Evolutionary conservation across 2,888 invertebrate species (phyloP).

Genomic region (Carpatolechia fugitivella): DNA sequence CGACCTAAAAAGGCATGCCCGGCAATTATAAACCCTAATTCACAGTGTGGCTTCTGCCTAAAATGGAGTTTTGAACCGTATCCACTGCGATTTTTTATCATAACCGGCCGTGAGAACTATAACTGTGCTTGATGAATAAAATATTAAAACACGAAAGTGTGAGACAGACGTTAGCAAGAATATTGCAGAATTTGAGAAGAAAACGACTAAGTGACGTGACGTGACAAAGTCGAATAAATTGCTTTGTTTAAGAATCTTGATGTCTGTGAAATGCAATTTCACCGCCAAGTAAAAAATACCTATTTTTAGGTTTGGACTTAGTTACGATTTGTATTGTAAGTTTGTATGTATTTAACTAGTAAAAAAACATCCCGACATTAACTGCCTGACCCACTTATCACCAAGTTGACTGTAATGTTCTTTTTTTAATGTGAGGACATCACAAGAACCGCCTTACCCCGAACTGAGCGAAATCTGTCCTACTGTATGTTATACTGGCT

Average conservation of each 20-base stretch:
- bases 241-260: background rate
- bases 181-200: background rate
- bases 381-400: too few species aligned
- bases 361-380: too few species aligned
- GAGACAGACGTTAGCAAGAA: background rate
- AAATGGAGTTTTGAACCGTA: constrained; percentile 43
- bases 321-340: background rate
- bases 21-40: constrained; percentile 34
- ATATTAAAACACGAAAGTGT: background rate
- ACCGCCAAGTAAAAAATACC: background rate
- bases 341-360: too few species aligned
- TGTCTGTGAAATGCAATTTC: background rate
- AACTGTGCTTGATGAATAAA: background rate
- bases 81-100: constrained; percentile 26
- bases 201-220: background rate
- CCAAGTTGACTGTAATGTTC: too few species aligned
- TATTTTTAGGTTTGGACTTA: too few species aligned
- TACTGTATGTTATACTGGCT: too few species aligned
- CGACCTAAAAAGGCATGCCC: constrained; percentile 20
- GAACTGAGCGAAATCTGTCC: too few species aligned
- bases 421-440: too few species aligned
- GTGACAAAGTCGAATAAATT: background rate
- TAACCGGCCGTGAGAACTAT: constrained; percentile 41
- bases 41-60: constrained; percentile 41
- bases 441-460: too few species aligned